Base-by-base conservation (phyloP, 1,140 invertebrate genomes). In the Zophobas morio region DNA sequence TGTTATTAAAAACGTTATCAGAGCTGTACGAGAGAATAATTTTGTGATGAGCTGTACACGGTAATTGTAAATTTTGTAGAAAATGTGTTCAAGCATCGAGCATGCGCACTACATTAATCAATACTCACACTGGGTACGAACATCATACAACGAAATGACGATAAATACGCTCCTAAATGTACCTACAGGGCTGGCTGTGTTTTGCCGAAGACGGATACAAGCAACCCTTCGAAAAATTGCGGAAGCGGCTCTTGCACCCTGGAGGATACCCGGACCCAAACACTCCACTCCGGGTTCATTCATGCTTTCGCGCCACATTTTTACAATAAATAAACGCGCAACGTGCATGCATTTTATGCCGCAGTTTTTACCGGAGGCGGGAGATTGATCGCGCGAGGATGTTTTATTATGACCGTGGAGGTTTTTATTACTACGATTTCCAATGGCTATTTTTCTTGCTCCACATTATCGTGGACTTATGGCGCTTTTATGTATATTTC, bases 51-150 rank as follows among this genome's bases (percentile, higher is more conserved):
- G 71, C 71, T 73, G 71, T 73, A 73, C 71, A 73, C 71, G 71
- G 71, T 73, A 73, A 73, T 73, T 73, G 71, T 73, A 73, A 73
- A 73, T 73, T 73, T 73, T 73, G 71, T 73, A 73, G 71, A 73
- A 73, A 73, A 73, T 73, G 71, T 73, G 71, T 73, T 73, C 71
- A 39, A 56, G 54, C 71, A 73, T 73, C 71, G 71, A 73, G 71
- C 71, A 73, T 73, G 71, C 71, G 71, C 49, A 32, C 35, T 56
- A 8, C 47, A 73, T 73, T 73, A 73, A 73, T 73, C 71, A 73
- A 73, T 73, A 73, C 71, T 73, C 51, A 37, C 70, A 70, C 66
- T 46, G 40, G 42, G 40, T 54, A 73, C 71, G 71, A 73, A 73
- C 49, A 56, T 54, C 37, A 42, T 53, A 72, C 47, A 56, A 73